Evolutionary conservation across 1,140 invertebrate species (phyloP).

Genomic region (Leucophenga varia): DNA sequence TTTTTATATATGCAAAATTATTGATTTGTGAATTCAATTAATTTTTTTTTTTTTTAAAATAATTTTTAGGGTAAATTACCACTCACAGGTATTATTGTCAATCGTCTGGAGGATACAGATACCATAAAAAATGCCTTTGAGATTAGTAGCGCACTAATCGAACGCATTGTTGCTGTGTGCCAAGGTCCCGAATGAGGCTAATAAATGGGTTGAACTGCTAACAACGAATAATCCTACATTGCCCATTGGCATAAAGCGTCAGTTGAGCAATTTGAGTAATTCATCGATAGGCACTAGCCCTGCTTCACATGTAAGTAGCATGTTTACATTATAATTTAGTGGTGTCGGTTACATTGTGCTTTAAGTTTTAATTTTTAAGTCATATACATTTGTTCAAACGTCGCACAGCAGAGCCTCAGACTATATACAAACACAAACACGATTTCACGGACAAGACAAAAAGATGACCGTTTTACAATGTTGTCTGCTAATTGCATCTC

Average conservation of each 20-base stretch:
- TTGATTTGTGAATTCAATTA: not conserved
- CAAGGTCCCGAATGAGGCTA: slow-evolving; percentile 80
- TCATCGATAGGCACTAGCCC: slow-evolving; percentile 46
- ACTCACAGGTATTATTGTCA: slow-evolving; percentile 79
- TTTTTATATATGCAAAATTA: slow-evolving; percentile 56
- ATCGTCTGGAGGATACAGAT: slow-evolving; percentile 76
- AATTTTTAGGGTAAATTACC: slow-evolving; percentile 86
- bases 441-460: too few relatives aligned
- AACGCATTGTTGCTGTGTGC: slow-evolving; percentile 84
- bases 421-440: too few relatives aligned
- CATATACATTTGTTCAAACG: too few relatives aligned
- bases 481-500: too few relatives aligned
- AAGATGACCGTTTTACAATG: too few relatives aligned
- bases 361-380: too few relatives aligned
- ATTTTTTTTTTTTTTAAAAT: slow-evolving; percentile 63
- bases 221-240: slow-evolving; percentile 54
- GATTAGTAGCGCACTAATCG: slow-evolving; percentile 89
- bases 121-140: slow-evolving; percentile 87
- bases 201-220: slow-evolving; percentile 83
- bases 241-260: slow-evolving; percentile 56
- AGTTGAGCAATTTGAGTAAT: slow-evolving; percentile 52
- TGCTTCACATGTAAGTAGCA: slow-evolving; percentile 62
- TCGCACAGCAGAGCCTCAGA: too few relatives aligned
- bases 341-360: too few relatives aligned
- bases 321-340: too few relatives aligned